phyloP scores from a whole-genome alignment of 2,888 invertebrate species.

The Microplitis deprimator region DNA sequence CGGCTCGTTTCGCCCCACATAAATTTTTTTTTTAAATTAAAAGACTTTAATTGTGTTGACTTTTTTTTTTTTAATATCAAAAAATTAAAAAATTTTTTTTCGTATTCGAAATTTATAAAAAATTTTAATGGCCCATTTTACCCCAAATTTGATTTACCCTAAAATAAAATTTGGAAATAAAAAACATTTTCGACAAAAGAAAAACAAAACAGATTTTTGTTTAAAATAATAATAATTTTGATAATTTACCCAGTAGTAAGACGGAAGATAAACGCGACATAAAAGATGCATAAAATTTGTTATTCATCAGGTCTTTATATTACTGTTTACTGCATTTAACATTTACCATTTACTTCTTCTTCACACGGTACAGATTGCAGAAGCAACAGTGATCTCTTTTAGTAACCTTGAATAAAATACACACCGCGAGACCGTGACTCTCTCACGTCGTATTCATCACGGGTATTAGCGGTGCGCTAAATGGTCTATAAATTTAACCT shows the following conservation, averaged over 20 bases:
- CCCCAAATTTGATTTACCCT: too few species aligned
- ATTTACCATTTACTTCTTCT: neutral
- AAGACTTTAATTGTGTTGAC: too few species aligned
- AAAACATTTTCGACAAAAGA: too few species aligned
- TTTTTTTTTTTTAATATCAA: too few species aligned
- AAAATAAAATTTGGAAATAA: too few species aligned
- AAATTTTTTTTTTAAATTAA: too few species aligned
- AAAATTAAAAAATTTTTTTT: too few species aligned
- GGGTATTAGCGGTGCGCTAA: constrained; percentile 50
- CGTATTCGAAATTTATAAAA: too few species aligned
- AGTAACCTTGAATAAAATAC: constrained; percentile 43
- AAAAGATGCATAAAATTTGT: neutral
- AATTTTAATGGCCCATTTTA: too few species aligned
- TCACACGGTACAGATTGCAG: neutral
- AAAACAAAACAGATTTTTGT: too few species aligned
- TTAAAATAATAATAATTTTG: neutral
- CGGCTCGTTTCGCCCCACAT: too few species aligned
- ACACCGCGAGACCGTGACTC: constrained; percentile 30
- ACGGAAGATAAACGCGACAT: neutral
- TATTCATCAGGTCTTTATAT: neutral
- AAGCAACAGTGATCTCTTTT: constrained; percentile 22
- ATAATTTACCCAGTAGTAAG: neutral
- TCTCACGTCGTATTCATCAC: constrained; percentile 46
- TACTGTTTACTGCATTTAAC: neutral
- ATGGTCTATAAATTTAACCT: constrained; percentile 53